Evolutionary conservation across 2,113 vertebrate species (phyloP).

Genomic region (Chascanopsetta lugubris): DNA sequence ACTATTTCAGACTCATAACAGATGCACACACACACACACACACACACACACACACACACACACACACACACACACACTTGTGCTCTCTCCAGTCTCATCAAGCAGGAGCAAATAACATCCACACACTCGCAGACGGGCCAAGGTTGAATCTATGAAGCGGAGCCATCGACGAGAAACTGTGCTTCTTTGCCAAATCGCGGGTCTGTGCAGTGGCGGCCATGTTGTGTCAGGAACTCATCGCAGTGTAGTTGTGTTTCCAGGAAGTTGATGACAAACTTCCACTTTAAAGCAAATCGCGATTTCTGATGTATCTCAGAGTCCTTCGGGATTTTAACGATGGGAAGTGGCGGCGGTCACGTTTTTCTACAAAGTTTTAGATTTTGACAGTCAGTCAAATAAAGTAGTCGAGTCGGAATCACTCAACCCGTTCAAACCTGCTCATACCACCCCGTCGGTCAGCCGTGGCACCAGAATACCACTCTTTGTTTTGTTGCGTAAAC

Average conservation of each 20-base stretch:
- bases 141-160: not conserved
- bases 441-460: too few species aligned
- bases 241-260: not conserved
- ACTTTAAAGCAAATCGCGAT: slow-evolving; percentile 19
- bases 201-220: not conserved
- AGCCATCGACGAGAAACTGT: not conserved
- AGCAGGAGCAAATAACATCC: not conserved
- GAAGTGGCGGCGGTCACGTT: slow-evolving; percentile 38
- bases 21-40: slow-evolving; percentile 69
- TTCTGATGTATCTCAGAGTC: slow-evolving; percentile 25
- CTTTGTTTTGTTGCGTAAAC: too few species aligned
- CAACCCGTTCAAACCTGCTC: too few species aligned
- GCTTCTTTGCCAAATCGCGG: not conserved
- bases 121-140: slow-evolving; percentile 1
- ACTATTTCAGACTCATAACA: slow-evolving; percentile 81
- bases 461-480: too few species aligned
- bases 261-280: slow-evolving; percentile 13
- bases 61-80: slow-evolving; percentile 61
- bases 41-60: slow-evolving; percentile 21
- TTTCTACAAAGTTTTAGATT: too few species aligned
- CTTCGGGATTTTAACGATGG: not conserved
- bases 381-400: too few species aligned
- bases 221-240: not conserved
- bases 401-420: too few species aligned
- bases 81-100: slow-evolving; percentile 32